Base-by-base conservation (phyloP, 2,797 vertebrate species). In the Orientallactaga sibirica region DNA sequence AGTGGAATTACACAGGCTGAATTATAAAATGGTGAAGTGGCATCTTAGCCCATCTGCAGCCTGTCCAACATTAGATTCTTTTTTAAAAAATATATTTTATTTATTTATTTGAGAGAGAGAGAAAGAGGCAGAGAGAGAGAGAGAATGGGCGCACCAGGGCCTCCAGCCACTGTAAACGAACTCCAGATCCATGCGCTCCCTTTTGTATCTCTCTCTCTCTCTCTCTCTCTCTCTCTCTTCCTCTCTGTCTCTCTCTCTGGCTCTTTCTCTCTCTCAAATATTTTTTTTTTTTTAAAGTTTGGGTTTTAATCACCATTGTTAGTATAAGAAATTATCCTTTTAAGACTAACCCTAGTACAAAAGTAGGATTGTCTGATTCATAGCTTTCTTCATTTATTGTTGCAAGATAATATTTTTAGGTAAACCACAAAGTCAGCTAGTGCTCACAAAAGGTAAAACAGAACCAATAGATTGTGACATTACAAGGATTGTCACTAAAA, bases 1-100 rank as follows among this genome's bases (percentile, higher is more conserved):
- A 93, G 81, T 86, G 83, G 95, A 95, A 88, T 91, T 52, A 58
- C 0, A 1, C 29, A 8, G 25, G 25, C 78, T 90, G 95, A 94
- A 84, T 95, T 97, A 52, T 61, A 73, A 82, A 92, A 91, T 58
- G 68, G 52, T 74, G 64, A 94, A 94, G 88, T n/a, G 88, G 70
- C 62, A 85, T 71, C 87, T 61, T n/a, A 80, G 86, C 37, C 20
- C 70, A 79, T 95, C 90, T 95, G 82, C 48, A 94, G 92, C 37
- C 48, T 15, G 20, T 37, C 16, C n/a, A 37, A 80, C 43, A 88
- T 37, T 25, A 43, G 75, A 27, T 76, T 64, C 91, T 95, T 37
- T 37, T 37, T 37, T 37, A 37, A 37, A 37, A 37, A 37, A 37
- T 37, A 37, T 37, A 37, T 37, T 37, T 37, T 37, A 37, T 37